Base-by-base conservation (phyloP, 2,888 invertebrate genomes). In the Cephus pygmeus region DNA sequence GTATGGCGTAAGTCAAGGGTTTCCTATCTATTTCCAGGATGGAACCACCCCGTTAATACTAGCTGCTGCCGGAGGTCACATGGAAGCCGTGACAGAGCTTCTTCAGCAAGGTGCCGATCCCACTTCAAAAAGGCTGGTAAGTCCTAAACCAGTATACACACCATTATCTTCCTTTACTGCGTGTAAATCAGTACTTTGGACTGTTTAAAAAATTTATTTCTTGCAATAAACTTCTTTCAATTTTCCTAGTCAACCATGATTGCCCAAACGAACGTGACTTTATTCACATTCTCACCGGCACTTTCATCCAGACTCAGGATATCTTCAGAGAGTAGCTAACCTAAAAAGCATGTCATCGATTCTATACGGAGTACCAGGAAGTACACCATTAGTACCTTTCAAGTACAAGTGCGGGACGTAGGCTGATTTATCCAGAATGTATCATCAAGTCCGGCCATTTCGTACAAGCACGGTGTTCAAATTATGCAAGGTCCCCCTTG, bases 1-100 rank as follows among this genome's bases (percentile, higher is more conserved):
- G 23, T 40, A 40, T 15, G 40, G 40, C 40, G 40, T 4, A 40
- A 40, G 23, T 40, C 6, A 40, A 40, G 23, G 40, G 40, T 31
- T 33, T 77, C 36, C 40, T 74, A 31, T 69, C 69, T 69, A 75
- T 69, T 81, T 84, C n/a, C 92, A 98, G 98, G 98, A 98, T 91
- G 98, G 97, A 73, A 98, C 98, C 40, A 98, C 98, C 9, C 98
- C 98, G 6, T 93, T 98, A 84, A 98, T 98, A 90, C 93, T 98
- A 88, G 96, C 98, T 2, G 95, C 98, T 3, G 98, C 98, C 76
- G 97, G 97, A 92, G 98, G 98, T 2, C 97, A 98, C 92, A 93
- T 95, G 84, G 96, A 96, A 75, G 98, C 98, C 92, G 97, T 98
- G 36, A 92, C 94, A 77, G 97, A 98, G 91, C 93, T 98, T 81